Base-by-base conservation (phyloP, 2,888 invertebrate genomes). In the Trisateles emortualis region DNA sequence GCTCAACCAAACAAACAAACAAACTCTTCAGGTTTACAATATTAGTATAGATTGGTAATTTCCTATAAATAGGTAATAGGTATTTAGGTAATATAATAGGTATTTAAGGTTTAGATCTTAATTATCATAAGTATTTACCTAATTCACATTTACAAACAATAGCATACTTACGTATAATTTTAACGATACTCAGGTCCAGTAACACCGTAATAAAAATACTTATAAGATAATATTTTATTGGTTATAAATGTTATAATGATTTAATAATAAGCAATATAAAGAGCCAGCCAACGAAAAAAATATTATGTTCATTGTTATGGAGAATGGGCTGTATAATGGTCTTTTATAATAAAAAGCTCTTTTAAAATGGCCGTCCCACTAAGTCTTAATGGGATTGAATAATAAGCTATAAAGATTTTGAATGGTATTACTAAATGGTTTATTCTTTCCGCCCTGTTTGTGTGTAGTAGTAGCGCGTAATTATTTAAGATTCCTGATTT, bases 341-440 rank as follows among this genome's bases (percentile, higher is more conserved):
- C 82, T 86, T 86, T 85, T 85, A 87, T 88, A 86, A 83, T 84
- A 84, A 86, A 19, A 84, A 77, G 73, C 72, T 79, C 83, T 81
- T 88, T 85, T 81, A 84, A 83, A 88, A 87, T 83, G 77, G 78
- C 84, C 86, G 87, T 84, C 84, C 83, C 78, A 84, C 86, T 86
- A 84, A 87, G 83, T 84, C 82, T 84, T 90, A 91, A 91, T 87
- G 84, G 86, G 83, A 86, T 86, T 86, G 86, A 91, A 90, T 90
- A 90, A 89, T 87, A 87, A 88, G 83, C 88, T 78, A 84, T 91
- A 88, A 90, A 87, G 86, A 83, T 84, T 87, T 89, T 87, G 89
- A 90, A 90, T 86, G 87, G 83, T 84, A 76, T 80, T 80, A 88
- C 80, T 83, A 84, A 87, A 89, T 82, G 86, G 83, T 85, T 86